Evolutionary conservation across 1,140 invertebrate genomes (phyloP).

Genomic region (Chlorops oryzae): DNA sequence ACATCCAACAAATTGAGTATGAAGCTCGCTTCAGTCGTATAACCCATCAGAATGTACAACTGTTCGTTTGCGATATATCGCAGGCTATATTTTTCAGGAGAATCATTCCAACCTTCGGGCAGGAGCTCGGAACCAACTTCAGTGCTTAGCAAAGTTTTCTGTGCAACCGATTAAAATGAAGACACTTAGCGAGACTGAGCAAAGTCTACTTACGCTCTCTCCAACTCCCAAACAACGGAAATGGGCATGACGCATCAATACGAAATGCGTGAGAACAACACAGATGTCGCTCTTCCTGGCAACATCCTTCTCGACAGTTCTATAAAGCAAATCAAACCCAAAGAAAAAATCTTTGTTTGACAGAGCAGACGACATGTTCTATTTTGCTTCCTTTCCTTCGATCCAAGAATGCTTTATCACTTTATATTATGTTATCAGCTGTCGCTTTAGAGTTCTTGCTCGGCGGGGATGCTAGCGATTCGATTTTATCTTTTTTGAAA

Average conservation of each 20-base stretch:
- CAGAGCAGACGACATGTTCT: conserved; percentile 27
- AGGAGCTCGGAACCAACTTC: conserved; percentile 62
- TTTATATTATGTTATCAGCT: too few species aligned
- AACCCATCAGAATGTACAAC: conserved; percentile 61
- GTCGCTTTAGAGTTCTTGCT: too few species aligned
- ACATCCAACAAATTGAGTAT: conserved; percentile 59
- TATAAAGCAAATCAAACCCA: conserved; percentile 69
- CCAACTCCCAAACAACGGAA: conserved; percentile 67
- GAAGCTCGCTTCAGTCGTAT: conserved; percentile 57
- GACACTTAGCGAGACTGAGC: conserved; percentile 1
- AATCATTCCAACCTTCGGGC: conserved; percentile 63
- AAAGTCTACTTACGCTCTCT: conserved; percentile 54
- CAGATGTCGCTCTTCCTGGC: conserved; percentile 64
- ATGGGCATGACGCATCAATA: conserved; percentile 59
- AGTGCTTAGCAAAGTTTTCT: conserved; percentile 57
- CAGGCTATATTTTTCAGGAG: conserved; percentile 54
- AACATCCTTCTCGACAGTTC: conserved; percentile 56
- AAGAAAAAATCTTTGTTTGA: conserved; percentile 51
- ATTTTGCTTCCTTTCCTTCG: too few species aligned
- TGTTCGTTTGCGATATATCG: conserved; percentile 60
- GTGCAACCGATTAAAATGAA: conserved; percentile 13
- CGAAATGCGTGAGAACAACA: conserved; percentile 64
- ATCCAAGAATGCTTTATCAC: too few species aligned
- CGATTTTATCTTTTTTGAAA: too few species aligned
- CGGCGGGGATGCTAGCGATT: too few species aligned